Evolutionary conservation across 2,888 invertebrate genomes (phyloP), one percentile per base, ranked within the genome.

Genomic region (Drosophila engyochracea): DNA sequence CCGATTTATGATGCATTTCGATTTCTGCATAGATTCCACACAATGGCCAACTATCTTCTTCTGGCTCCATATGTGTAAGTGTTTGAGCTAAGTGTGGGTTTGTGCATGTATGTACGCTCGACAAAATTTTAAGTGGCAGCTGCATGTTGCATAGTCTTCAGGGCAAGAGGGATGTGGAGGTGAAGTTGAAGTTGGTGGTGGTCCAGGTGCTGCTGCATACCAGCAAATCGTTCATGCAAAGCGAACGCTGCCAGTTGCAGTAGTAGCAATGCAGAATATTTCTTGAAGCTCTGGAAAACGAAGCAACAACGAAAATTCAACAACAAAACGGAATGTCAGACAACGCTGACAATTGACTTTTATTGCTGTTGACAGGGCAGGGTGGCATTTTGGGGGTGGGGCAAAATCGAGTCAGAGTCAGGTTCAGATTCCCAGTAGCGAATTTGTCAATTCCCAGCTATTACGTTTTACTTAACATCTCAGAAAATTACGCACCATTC

Each of bases 331-430:
- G 61, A 80, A 83, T 77, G 73, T 68, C 77, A 65, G 81, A 74
- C 77, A 83, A 70, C 77, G 73, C 76, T 79, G 88, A 90, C 90
- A 86, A 90, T 86, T 82, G 86, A 86, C 88, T 87, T 89, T 86
- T 90, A 86, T 90, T 89, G 85, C 90, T 76, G 81, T 61, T 82
- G 90, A 90, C 82, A 82, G 74, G 67, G 67, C 54, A 54, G 55
- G 37, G 10, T 35, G 60, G 31, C 31, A 52, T 44, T 58, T 51
- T n/a, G 37, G 58, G 30, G 14, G 2, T 53, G 52, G 22, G 33
- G 25, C 51, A 39, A 60, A 59, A 47, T 64, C 52, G 41, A 73
- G 54, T 52, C 55, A n/a, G 16, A 58, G 41, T 25, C 68, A 47
- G 68, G 39, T 67, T 54, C 35, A 39, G 70, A 76, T 58, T 61